Evolutionary conservation across 2,797 vertebrate species (phyloP).

Genomic region (Ptychadena robeensis): DNA sequence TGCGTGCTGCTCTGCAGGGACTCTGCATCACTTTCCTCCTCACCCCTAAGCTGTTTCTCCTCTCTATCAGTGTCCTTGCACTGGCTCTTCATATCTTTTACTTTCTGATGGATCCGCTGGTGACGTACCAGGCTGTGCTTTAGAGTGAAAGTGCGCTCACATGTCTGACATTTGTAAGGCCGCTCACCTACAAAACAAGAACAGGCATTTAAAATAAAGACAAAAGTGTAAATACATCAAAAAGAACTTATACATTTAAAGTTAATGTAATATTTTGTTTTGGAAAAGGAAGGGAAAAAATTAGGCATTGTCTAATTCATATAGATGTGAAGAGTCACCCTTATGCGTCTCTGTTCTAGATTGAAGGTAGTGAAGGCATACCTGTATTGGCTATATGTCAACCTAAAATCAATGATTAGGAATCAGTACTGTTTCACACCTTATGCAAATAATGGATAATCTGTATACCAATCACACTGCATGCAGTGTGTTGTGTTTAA

Average conservation of each 20-base stretch:
- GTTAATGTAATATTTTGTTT: no score
- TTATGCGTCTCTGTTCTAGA: no score
- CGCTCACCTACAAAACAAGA: constrained; percentile 83
- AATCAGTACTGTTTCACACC: no score
- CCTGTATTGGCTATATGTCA: no score
- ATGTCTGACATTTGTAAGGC: constrained; percentile 95
- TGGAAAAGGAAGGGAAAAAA: no score
- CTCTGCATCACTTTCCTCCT: constrained; percentile 76
- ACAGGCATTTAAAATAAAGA: not conserved
- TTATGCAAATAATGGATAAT: no score
- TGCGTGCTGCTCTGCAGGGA: constrained; percentile 76
- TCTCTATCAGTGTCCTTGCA: constrained; percentile 76
- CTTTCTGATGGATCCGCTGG: constrained; percentile 92
- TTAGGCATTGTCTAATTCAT: no score
- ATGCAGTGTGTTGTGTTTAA: no score
- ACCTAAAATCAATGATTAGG: no score
- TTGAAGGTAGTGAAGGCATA: no score
- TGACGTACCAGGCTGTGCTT: constrained; percentile 98
- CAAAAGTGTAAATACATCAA: not conserved
- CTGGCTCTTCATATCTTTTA: constrained; percentile 69
- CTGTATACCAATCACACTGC: no score
- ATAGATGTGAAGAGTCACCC: no score
- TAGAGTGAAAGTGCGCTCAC: constrained; percentile 94
- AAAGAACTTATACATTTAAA: not conserved
- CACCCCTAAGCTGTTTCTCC: constrained; percentile 68